Base-by-base conservation (phyloP, 2,113 vertebrate genomes). In the Eulacestoma nigropectus region DNA sequence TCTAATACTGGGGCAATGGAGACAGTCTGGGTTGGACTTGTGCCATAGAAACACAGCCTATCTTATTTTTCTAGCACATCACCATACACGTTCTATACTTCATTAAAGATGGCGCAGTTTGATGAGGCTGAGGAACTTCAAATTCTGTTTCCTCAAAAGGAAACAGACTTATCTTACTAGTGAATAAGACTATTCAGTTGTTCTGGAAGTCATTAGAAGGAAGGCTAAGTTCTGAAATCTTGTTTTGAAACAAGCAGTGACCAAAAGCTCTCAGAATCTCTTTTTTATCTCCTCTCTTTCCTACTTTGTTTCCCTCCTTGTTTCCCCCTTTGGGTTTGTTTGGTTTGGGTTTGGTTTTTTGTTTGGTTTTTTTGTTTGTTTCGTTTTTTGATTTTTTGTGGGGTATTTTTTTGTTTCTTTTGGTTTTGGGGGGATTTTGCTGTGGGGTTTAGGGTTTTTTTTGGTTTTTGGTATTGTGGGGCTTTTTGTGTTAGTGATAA, bases 281-380 rank as follows among this genome's bases (percentile, higher is more conserved):
- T 44, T 5, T 18, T 9, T 16, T 9, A 37, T 4, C 18, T 37
- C 7, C 13, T 16, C 46, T 42, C 10, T 35, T 87, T 73, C 12
- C 13, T 25, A 32, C 9, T 9, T 75, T 53, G 16, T 22, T 53
- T n/a, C 23, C 6, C 18, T 46, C 0, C 0, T 30, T n/a, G 9
- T 14, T 41, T 53, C 3, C 30, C 2, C 3, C 30, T 25, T 33
- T 37, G 37, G 3, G 4, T 37, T 50, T 55, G 25, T 56, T 27
- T n/a, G 18, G 27, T 30, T 4, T 11, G 10, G 6, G 18, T 35
- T 59, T 35, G 13, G 26, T 50, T 42, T 4, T 0, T 15, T 49
- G n/a, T 37, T 41, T 76, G 23, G 14, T 35, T 35, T 57, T 21
- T 39, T 50, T 30, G 4, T 0, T 10, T 42, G 20, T 33, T 57